Evolutionary conservation across 2,113 vertebrate genomes (phyloP).

Genomic region (Scatophagus argus): DNA sequence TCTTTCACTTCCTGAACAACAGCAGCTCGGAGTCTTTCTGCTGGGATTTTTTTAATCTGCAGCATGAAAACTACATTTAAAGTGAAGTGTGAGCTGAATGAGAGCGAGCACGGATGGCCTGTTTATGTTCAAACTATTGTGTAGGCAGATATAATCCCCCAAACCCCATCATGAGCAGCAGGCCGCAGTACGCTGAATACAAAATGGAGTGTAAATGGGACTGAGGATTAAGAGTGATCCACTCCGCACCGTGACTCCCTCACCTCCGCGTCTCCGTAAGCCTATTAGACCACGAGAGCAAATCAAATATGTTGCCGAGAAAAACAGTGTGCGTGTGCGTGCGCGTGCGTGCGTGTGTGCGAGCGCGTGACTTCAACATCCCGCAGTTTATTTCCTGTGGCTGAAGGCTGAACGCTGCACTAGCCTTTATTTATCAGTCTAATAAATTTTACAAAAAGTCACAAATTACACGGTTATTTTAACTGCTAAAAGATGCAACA

Average conservation of each 20-base stretch:
- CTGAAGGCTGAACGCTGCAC: background rate
- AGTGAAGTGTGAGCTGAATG: conserved; percentile 24
- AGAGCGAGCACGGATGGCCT: background rate
- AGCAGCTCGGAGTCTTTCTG: background rate
- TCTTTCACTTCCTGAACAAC: background rate
- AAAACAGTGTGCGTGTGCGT: background rate
- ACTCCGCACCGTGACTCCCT: conserved; percentile 39
- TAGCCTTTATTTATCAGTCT: background rate
- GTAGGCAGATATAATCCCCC: conserved; percentile 43
- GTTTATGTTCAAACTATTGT: conserved; percentile 44
- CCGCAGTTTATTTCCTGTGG: background rate
- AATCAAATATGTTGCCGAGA: conserved; percentile 29
- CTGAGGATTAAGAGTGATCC: conserved; percentile 63
- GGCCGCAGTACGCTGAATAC: conserved; percentile 35
- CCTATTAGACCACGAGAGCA: conserved; percentile 57
- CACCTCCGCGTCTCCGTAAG: conserved; percentile 48
- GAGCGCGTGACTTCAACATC: background rate
- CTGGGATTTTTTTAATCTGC: background rate
- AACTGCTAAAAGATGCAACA: background rate
- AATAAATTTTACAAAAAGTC: background rate
- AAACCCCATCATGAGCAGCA: conserved; percentile 31
- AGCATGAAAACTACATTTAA: conserved; percentile 23
- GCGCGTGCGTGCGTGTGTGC: background rate
- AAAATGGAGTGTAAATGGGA: conserved; percentile 41
- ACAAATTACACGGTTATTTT: background rate